Evolutionary conservation across 2,888 invertebrate species (phyloP).

Genomic region (Cistogaster globosa): DNA sequence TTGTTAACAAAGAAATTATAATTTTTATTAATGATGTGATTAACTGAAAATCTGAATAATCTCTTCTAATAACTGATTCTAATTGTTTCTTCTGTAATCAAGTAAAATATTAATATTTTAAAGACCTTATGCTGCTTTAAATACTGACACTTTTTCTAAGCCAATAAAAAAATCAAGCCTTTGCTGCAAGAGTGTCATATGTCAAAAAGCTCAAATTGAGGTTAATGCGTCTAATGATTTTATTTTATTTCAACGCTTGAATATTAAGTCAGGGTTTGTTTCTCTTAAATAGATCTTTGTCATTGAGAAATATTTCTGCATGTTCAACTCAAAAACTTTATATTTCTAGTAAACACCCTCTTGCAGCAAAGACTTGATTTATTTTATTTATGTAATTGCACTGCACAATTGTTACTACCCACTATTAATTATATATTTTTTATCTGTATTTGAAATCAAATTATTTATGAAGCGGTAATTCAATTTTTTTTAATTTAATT

Average conservation of each 20-base stretch:
- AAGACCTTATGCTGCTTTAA: slow-evolving; percentile 63
- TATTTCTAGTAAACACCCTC: no score
- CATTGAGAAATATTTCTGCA: no score
- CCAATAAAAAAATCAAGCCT: slow-evolving; percentile 8
- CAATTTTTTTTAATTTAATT: background rate
- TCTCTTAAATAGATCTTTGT: no score
- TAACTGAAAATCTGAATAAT: background rate
- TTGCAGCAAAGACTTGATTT: background rate
- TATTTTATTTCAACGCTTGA: no score
- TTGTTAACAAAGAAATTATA: slow-evolving; percentile 2
- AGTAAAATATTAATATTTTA: slow-evolving; percentile 40
- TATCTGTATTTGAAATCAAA: background rate
- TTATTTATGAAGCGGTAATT: slow-evolving; percentile 36
- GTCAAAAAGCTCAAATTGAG: no score
- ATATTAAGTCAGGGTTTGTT: no score
- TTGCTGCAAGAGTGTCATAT: no score
- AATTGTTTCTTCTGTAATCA: slow-evolving; percentile 72
- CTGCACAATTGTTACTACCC: slow-evolving; percentile 60
- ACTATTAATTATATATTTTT: slow-evolving; percentile 16
- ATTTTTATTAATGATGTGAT: slow-evolving; percentile 24
- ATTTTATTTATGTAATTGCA: slow-evolving; percentile 40
- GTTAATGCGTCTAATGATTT: no score
- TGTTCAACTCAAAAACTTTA: no score
- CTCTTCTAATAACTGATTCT: slow-evolving; percentile 80
- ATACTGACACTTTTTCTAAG: slow-evolving; percentile 48